Base-by-base conservation (phyloP, 37 sponge, comb jelly and placozoan genomes). In the Corticium candelabrum region DNA sequence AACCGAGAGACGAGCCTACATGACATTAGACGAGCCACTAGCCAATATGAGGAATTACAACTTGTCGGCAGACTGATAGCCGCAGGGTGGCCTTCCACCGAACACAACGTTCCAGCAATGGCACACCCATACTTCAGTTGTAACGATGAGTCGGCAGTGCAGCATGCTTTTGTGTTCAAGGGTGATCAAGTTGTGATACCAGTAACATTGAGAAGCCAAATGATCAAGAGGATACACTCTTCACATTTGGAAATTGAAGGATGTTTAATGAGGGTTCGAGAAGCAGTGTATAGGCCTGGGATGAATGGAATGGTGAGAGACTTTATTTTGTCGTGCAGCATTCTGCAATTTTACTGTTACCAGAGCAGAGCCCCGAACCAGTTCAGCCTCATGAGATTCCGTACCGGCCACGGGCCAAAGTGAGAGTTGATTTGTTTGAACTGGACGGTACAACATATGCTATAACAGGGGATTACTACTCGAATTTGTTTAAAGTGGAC, bases 121-220 rank as follows among this genome's bases (percentile, higher is more conserved):
- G n/a, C n/a, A 43, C 56, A 11, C 11, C 56, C 56, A 15, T 43
- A 43, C 56, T 43, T 21, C 56, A 43, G 56, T 11, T 43, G 11
- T 43, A 4, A 11, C 4, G 56, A 43, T 43, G 56, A 43, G 11
- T 21, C 11, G 11, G 11, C 56, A 43, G 56, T 11, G 11, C 56
- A 43, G 11, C 11, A 43, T 11, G 4, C 11, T 11, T 11, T 43
- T 43, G 11, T 43, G 56, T 11, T 43, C 56, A 4, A 11, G 4
- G 56, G 56, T 11, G 56, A 43, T 4, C 56, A 11, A 4, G 11
- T 43, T 11, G 56, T 43, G 11, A 73, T 80, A 30, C 74, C 81
- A 80, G 40, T 74, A 33, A 43, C 74, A 40, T 38, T 80, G 73
- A 34, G 57, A 79, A 82, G n/a, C n/a, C n/a, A n/a, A n/a, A n/a